phyloP scores from a whole-genome alignment of 2,888 invertebrate genomes.

The Imbricaverruca yamaguchii region DNA sequence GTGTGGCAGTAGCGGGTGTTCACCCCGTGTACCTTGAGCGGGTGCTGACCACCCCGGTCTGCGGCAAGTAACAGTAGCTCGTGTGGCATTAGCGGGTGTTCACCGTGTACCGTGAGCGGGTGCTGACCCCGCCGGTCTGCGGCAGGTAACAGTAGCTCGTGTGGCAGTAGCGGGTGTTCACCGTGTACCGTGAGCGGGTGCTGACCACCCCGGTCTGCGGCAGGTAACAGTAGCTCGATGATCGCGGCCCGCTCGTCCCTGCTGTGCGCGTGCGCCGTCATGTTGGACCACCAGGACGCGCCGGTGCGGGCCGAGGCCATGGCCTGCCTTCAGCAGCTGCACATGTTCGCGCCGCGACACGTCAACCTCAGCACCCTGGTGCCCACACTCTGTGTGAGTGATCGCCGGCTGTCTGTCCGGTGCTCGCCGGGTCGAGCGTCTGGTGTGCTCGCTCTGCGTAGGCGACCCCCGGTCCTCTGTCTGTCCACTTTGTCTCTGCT shows the following conservation, averaged over 20 bases:
- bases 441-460: too few species aligned
- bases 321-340: slow-evolving; percentile 91
- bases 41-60: too few species aligned
- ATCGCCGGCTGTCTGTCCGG: background rate
- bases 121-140: too few species aligned
- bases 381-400: slow-evolving; percentile 80
- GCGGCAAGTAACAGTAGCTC: too few species aligned
- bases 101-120: too few species aligned
- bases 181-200: too few species aligned
- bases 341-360: slow-evolving; percentile 92
- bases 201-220: slow-evolving; percentile 24
- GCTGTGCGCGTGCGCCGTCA: slow-evolving; percentile 85
- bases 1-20: too few species aligned
- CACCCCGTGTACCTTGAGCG: too few species aligned
- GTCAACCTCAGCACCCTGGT: slow-evolving; percentile 87
- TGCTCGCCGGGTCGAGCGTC: too few species aligned
- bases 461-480: too few species aligned
- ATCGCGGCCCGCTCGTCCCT: slow-evolving; percentile 73
- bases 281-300: slow-evolving; percentile 81
- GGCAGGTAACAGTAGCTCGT: slow-evolving; percentile 51
- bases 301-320: slow-evolving; percentile 92
- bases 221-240: slow-evolving; percentile 62
- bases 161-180: too few species aligned
- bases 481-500: background rate
- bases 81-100: too few species aligned